phyloP scores from a whole-genome alignment of 2,797 vertebrate genomes.

The Pristis pectinata region DNA sequence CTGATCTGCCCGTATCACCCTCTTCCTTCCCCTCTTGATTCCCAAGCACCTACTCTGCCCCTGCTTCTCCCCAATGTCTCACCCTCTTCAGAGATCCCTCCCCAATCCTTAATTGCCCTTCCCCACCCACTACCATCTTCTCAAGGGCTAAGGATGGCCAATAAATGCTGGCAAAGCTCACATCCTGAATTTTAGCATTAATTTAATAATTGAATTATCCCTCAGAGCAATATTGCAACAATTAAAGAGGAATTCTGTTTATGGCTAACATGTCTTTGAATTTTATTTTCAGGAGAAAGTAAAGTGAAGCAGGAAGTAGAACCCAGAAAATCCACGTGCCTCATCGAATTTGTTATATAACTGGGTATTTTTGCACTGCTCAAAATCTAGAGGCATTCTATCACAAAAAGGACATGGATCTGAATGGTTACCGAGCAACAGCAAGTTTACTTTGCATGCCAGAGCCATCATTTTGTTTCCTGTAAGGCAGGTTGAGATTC shows the following conservation, averaged over 20 bases:
- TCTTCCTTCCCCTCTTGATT: too few relatives aligned
- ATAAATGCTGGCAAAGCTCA: neutral
- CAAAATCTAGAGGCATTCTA: neutral
- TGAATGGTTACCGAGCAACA: neutral
- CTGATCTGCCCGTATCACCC: too few relatives aligned
- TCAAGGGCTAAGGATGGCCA: neutral
- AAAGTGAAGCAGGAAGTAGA: neutral
- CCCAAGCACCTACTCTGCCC: too few relatives aligned
- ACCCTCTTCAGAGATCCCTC: too few relatives aligned
- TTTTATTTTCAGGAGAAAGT: neutral
- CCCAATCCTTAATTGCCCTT: too few relatives aligned
- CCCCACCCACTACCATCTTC: neutral
- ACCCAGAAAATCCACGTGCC: neutral
- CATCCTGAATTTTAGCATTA: neutral
- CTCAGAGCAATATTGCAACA: neutral
- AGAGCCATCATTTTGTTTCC: neutral
- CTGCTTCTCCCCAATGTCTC: too few relatives aligned
- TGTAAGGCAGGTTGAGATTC: neutral
- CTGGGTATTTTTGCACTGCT: neutral
- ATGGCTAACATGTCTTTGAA: neutral
- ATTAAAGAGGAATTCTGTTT: neutral
- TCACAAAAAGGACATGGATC: neutral
- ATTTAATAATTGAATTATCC: neutral
- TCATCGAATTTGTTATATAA: neutral
- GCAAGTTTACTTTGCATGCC: neutral